Evolutionary conservation across 2,888 invertebrate species (phyloP), one percentile per base, ranked within the genome.

Genomic region (Melipona bicolor): DNA sequence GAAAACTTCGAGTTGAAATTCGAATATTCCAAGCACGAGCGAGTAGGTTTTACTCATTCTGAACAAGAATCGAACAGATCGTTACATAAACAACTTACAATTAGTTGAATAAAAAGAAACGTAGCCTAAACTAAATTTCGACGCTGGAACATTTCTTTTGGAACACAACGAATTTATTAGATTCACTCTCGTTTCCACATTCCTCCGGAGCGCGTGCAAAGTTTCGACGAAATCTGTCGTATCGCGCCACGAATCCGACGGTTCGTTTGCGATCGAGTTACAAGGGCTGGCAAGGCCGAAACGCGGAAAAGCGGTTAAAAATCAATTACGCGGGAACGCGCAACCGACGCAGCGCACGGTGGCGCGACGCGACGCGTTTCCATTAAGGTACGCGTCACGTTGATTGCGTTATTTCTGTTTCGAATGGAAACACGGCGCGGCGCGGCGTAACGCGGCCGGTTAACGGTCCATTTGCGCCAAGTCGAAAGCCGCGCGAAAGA

Each of bases 341-440:
- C 43, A 43, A 43, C 43, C 43, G 43, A 36, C 19, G 43, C n/a
- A n/a, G 9, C 32, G 59, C n/a, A 15, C 73, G 73, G 67, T 43
- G 32, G 19, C 32, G 32, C 32, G 32, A 43, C 49, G n/a, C 17
- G 24, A 17, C 49, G 70, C 50, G 70, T 64, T 52, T 43, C 69
- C 56, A 70, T 73, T 70, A 77, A 67, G 24, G 74, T 77, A 73
- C 73, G 69, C 19, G 68, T 49, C 27, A 54, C 76, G 71, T 50
- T 81, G 81, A 88, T 86, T 84, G 82, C 62, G 78, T 88, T 85
- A 88, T 77, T 79, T 72, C 80, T 73, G 65, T 74, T 77, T 81
- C 68, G 74, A 82, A 84, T 84, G 77, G 72, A 62, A 81, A 70
- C 77, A 43, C 21, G 21, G 52, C 52, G 52, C 36, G 9, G 36